phyloP scores from a whole-genome alignment of 2,113 vertebrate genomes.

The Phodopus roborovskii region DNA sequence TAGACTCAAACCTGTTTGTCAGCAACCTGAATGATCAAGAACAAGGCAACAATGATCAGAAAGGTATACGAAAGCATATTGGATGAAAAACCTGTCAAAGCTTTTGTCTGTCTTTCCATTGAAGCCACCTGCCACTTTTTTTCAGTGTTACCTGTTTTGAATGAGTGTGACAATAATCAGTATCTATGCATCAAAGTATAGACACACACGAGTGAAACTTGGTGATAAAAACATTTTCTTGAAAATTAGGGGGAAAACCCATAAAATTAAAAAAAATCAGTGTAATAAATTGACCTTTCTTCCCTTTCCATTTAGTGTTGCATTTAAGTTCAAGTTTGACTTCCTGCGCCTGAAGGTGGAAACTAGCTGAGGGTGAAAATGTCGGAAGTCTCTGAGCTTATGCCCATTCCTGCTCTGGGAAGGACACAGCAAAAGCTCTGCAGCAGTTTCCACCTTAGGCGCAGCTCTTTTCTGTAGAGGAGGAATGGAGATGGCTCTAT shows the following conservation, averaged over 20 bases:
- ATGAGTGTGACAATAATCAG: not conserved
- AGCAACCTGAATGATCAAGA: not conserved
- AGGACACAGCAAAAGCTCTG: not conserved
- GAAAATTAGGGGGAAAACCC: not conserved
- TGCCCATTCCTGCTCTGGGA: not conserved
- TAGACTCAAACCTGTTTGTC: not conserved
- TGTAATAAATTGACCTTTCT: not conserved
- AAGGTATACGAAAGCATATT: not conserved
- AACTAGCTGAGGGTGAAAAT: not conserved
- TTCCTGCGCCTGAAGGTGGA: not conserved
- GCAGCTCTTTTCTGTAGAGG: not conserved
- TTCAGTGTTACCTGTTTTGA: not conserved
- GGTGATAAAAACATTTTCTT: not conserved
- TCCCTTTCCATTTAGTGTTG: not conserved
- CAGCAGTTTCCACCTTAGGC: not conserved
- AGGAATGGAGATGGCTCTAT: too few species aligned
- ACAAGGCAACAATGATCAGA: not conserved
- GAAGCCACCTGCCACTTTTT: not conserved
- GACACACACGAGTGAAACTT: not conserved
- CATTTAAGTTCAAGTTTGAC: not conserved
- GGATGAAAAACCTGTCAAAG: not conserved
- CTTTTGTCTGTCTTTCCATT: not conserved
- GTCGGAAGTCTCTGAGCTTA: not conserved
- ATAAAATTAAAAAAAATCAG: not conserved
- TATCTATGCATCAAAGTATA: not conserved